A percentile compares a stretch with the other conserved stretches of the same genome.
phyloP scores from a whole-genome alignment of 2,888 invertebrate species.

The Eristalis tenax region DNA sequence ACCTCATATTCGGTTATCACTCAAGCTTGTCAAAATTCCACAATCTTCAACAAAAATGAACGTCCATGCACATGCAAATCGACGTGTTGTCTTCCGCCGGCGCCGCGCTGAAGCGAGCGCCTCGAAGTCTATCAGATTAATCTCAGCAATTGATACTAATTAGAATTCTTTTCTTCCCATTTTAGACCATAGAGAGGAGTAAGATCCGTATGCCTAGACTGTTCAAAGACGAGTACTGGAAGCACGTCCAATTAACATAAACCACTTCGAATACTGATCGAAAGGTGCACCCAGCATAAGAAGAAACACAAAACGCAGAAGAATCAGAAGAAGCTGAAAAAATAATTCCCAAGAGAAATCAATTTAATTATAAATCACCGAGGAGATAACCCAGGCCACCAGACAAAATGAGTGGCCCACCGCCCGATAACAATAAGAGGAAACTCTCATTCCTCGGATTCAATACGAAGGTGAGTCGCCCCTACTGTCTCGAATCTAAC shows the following conservation, averaged over 20 bases:
- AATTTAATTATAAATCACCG: not conserved
- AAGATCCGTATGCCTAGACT: slow-evolving; percentile 77
- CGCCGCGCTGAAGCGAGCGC: too few relatives aligned
- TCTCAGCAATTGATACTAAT: too few relatives aligned
- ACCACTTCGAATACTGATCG: not conserved
- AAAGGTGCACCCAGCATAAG: not conserved
- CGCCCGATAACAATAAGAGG: slow-evolving; percentile 83
- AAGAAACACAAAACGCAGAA: not conserved
- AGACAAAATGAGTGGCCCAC: slow-evolving; percentile 79
- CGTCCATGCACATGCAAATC: too few relatives aligned
- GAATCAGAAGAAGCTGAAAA: not conserved
- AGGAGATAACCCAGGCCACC: slow-evolving; percentile 49
- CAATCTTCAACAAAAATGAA: too few relatives aligned
- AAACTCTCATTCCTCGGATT: slow-evolving; percentile 89
- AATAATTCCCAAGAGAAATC: not conserved
- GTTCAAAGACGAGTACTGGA: slow-evolving; percentile 75
- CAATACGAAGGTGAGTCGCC: slow-evolving; percentile 82
- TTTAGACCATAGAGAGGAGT: slow-evolving; percentile 36
- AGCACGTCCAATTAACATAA: slow-evolving; percentile 70
- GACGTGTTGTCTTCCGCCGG: too few relatives aligned
- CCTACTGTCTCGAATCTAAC: not conserved
- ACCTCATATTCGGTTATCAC: too few relatives aligned
- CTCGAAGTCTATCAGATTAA: too few relatives aligned
- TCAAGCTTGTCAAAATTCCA: too few relatives aligned
- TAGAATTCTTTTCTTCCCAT: slow-evolving; percentile 10